These are phyloP conservation scores for Peromyscus leucopus DNA, from an alignment of 2,113 vertebrate species.

Conservation along the genomic window DNA sequence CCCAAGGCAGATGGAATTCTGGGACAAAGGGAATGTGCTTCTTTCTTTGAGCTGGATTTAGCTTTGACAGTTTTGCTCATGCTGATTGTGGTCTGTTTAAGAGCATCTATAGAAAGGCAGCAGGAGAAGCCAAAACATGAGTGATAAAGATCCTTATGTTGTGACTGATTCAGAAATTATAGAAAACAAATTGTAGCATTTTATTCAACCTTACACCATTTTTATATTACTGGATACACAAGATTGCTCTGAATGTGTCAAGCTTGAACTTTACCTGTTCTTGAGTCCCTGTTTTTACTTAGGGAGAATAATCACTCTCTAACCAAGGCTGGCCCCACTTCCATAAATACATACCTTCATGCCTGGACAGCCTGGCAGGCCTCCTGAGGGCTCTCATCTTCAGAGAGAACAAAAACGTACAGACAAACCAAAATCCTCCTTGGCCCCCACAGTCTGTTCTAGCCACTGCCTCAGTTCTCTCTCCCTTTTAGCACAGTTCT, in stretches of 20 bases:
- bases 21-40: not conserved
- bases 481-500: not conserved
- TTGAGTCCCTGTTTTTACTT: not conserved
- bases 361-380: not conserved
- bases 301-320: not conserved
- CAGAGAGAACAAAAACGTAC: not conserved
- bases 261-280: not conserved
- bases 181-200: not conserved
- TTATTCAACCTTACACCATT: not conserved
- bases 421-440: not conserved
- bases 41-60: not conserved
- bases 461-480: not conserved
- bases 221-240: not conserved
- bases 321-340: not conserved
- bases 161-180: not conserved
- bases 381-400: not conserved
- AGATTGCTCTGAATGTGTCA: not conserved
- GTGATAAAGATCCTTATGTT: not conserved
- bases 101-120: not conserved
- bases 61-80: not conserved
- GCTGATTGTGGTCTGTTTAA: slow-evolving; percentile 4
- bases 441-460: not conserved
- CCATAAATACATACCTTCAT: not conserved
- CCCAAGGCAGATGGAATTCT: not conserved
- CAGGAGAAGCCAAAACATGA: not conserved